These are phyloP conservation scores for Meiosimyza decipiens DNA, from an alignment of 2,888 invertebrate species.

Conservation along the genomic window DNA sequence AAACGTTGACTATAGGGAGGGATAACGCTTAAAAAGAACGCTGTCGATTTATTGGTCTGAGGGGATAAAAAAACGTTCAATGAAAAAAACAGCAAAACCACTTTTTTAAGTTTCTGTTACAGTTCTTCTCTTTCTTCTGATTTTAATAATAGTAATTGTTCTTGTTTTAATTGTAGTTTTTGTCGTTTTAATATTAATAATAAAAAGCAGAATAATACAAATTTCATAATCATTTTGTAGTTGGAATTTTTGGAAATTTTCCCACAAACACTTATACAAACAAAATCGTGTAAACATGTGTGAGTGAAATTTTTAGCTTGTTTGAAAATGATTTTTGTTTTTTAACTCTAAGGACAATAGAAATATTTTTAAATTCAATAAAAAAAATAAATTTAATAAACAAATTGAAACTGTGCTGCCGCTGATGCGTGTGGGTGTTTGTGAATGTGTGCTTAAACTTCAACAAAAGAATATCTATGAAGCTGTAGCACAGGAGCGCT, in stretches of 20 bases:
- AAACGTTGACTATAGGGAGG: too few species aligned
- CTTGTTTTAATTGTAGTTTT: slow-evolving; percentile 18
- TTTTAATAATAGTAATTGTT: slow-evolving; percentile 31
- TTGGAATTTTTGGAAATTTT: slow-evolving; percentile 11
- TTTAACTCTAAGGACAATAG: slow-evolving; percentile 19
- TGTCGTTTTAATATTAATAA: slow-evolving; percentile 33
- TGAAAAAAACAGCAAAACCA: slow-evolving; percentile 5
- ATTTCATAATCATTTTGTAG: slow-evolving; percentile 16
- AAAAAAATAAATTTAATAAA: neutral
- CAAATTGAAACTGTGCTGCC: neutral
- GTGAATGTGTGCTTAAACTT: too few species aligned
- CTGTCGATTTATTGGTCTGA: too few species aligned
- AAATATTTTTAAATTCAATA: neutral
- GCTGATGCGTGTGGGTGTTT: neutral
- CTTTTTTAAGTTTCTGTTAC: neutral
- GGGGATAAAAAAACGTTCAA: too few species aligned
- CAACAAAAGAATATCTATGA: too few species aligned
- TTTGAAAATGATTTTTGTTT: neutral
- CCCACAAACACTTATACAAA: slow-evolving; percentile 13
- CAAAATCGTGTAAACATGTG: slow-evolving; percentile 7
- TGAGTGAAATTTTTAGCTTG: neutral
- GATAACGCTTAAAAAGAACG: too few species aligned
- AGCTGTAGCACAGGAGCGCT: too few species aligned
- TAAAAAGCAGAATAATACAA: slow-evolving; percentile 35
- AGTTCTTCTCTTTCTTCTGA: slow-evolving; percentile 16